These are phyloP conservation scores for Peromyscus leucopus DNA, from an alignment of 2,113 vertebrate genomes.

Conservation along the genomic window DNA sequence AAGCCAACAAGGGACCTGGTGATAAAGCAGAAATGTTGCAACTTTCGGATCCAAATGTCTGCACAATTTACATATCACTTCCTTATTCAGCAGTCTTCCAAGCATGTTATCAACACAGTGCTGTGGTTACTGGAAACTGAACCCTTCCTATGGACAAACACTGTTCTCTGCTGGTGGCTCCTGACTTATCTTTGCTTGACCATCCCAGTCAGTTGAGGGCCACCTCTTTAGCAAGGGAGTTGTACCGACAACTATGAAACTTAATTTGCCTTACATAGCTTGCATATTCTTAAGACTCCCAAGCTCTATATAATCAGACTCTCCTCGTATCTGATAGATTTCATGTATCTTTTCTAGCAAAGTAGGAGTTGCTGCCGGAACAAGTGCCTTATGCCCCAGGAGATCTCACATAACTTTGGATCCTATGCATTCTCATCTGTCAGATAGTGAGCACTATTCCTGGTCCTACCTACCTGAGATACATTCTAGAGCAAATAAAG, in stretches of 20 bases:
- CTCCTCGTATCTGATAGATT: neutral
- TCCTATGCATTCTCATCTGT: neutral
- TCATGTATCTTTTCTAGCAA: neutral
- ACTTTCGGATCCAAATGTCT: neutral
- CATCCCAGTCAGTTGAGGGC: neutral
- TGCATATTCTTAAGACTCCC: too few relatives aligned
- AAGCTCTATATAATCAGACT: neutral
- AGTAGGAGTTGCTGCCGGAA: neutral
- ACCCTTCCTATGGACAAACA: neutral
- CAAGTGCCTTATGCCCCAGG: neutral
- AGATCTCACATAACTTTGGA: neutral
- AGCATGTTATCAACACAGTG: neutral
- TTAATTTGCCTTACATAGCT: neutral
- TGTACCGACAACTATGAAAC: rapidly evolving
- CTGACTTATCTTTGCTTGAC: neutral
- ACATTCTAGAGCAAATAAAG: neutral
- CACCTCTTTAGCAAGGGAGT: neutral
- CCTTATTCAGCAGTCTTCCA: neutral
- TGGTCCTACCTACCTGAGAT: neutral
- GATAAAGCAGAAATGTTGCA: neutral
- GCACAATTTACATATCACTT: neutral
- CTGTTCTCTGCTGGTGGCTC: neutral
- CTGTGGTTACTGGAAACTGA: neutral
- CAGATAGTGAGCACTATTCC: neutral
- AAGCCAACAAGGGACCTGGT: neutral